Percentiles rank a stretch among this genome's conserved stretches.
These are phyloP conservation scores for Cataglyphis hispanica DNA, from an alignment of 1,140 invertebrate genomes.

Conservation along the genomic window DNA sequence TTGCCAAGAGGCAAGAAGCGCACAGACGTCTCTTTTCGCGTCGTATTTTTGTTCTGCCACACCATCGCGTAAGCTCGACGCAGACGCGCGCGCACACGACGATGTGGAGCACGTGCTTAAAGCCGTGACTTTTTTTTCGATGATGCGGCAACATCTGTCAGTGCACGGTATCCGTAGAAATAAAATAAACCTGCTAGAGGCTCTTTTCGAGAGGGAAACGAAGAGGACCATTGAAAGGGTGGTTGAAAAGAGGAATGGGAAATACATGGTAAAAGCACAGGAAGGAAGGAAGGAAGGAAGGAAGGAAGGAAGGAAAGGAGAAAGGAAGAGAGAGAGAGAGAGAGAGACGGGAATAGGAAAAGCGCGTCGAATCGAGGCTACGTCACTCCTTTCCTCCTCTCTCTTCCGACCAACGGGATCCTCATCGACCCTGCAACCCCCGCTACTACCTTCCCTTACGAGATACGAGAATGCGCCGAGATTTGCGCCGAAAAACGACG, in stretches of 20 bases:
- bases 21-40: conserved; percentile 27
- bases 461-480: conserved; percentile 43
- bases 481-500: conserved; percentile 55
- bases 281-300: conserved; percentile 56
- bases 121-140: conserved; percentile 47
- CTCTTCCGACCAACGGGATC: conserved; percentile 43
- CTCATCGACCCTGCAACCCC: conserved; percentile 46
- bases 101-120: conserved; percentile 58
- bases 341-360: conserved; percentile 34
- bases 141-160: conserved; percentile 59
- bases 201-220: background rate
- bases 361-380: conserved; percentile 53
- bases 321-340: background rate
- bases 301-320: conserved; percentile 24
- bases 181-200: conserved; percentile 60
- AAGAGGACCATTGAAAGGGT: conserved; percentile 7
- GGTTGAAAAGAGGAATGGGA: conserved; percentile 5
- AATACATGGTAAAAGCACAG: conserved; percentile 37
- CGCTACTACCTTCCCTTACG: background rate
- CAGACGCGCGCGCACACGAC: conserved; percentile 11
- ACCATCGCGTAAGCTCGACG: conserved; percentile 11
- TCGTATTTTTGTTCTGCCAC: conserved; percentile 57
- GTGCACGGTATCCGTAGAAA: conserved; percentile 54
- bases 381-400: background rate
- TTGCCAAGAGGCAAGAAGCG: conserved; percentile 22